Evolutionary conservation across 2,797 vertebrate species (phyloP).

Genomic region (Eurystomus glaucurus): DNA sequence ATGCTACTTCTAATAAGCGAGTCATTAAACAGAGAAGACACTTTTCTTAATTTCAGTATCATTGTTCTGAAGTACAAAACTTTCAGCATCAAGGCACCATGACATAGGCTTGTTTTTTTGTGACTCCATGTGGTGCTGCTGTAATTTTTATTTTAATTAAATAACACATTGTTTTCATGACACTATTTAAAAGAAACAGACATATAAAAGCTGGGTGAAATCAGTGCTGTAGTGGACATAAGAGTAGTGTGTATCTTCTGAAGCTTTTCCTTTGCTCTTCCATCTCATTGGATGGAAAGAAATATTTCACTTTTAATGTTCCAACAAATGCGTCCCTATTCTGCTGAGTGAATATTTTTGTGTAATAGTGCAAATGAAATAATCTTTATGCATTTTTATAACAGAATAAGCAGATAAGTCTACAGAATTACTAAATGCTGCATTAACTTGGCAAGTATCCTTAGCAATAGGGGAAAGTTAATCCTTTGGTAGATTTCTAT

Average conservation of each 20-base stretch:
- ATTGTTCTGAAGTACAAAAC: neutral
- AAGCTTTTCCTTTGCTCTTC: neutral
- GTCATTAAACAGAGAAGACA: neutral
- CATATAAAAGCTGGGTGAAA: neutral
- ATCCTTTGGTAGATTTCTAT: neutral
- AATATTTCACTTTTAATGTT: neutral
- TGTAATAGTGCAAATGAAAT: neutral
- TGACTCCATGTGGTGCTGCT: neutral
- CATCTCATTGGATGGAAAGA: neutral
- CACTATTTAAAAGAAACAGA: neutral
- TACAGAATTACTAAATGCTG: neutral
- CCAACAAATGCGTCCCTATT: accelerated
- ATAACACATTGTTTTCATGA: neutral
- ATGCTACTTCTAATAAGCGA: neutral
- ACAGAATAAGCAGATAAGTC: neutral
- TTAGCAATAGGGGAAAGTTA: neutral
- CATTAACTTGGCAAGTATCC: neutral
- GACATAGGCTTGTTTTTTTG: neutral
- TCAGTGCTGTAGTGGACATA: accelerated
- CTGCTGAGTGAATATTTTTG: neutral
- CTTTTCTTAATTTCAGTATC: neutral
- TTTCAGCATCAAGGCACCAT: neutral
- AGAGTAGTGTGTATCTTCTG: neutral
- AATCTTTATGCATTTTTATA: neutral
- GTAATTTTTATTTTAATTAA: neutral